A percentile compares a stretch with the other conserved stretches of the same genome.
These are phyloP conservation scores for Peromyscus californicus DNA, from an alignment of 2,113 vertebrate genomes.

Conservation along the genomic window DNA sequence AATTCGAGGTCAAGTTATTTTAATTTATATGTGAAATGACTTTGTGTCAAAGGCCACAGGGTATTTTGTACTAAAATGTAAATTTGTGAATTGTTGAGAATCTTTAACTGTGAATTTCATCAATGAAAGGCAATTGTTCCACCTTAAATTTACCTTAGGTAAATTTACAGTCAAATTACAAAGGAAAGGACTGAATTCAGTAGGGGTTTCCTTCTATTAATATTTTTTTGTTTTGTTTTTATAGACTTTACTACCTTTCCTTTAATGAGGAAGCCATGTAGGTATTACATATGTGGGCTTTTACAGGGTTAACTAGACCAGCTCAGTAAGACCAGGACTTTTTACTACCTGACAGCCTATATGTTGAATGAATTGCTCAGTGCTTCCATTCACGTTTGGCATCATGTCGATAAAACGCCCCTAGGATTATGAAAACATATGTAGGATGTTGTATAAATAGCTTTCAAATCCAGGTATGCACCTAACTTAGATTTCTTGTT, in stretches of 20 bases:
- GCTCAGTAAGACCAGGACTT: not conserved
- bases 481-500: slow-evolving; percentile 26
- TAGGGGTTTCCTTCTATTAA: slow-evolving; percentile 38
- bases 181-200: slow-evolving; percentile 32
- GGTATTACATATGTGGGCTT: not conserved
- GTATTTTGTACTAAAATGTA: slow-evolving; percentile 64
- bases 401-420: not conserved
- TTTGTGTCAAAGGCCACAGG: slow-evolving; percentile 60
- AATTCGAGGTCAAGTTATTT: slow-evolving; percentile 50
- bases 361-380: slow-evolving; percentile 35
- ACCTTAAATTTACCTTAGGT: too few species aligned
- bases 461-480: slow-evolving; percentile 51
- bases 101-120: slow-evolving; percentile 62
- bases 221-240: slow-evolving; percentile 20
- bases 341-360: not conserved
- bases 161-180: slow-evolving; percentile 73
- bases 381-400: not conserved
- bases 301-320: not conserved
- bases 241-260: not conserved
- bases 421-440: slow-evolving; percentile 56
- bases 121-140: slow-evolving; percentile 40
- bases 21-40: slow-evolving; percentile 65
- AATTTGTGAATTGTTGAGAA: slow-evolving; percentile 69
- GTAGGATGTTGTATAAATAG: slow-evolving; percentile 34
- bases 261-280: slow-evolving; percentile 3